phyloP scores from a whole-genome alignment of 2,113 vertebrate species.

The Ctenodactylus gundi region DNA sequence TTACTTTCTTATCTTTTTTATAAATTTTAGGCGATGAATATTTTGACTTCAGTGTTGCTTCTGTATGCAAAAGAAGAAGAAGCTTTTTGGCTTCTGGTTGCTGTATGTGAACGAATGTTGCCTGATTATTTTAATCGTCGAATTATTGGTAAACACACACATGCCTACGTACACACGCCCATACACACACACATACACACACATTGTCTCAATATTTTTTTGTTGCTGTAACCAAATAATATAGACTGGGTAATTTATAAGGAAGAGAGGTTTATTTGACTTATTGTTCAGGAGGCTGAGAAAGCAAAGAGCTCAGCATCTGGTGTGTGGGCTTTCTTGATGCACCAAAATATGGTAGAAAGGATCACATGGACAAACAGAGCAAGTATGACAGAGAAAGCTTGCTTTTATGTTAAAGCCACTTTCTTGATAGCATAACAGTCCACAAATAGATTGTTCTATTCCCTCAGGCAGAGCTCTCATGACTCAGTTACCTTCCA shows the following conservation, averaged over 20 bases:
- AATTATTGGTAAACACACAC: slow-evolving; percentile 97
- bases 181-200: background rate
- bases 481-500: background rate
- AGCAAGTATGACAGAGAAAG: background rate
- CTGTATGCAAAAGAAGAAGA: slow-evolving; percentile 99
- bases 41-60: slow-evolving; percentile 96
- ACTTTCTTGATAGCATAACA: background rate
- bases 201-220: background rate
- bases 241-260: background rate
- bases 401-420: background rate
- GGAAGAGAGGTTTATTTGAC: background rate
- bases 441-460: background rate
- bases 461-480: background rate
- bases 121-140: slow-evolving; percentile 98
- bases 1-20: slow-evolving; percentile 32
- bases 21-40: slow-evolving; percentile 95
- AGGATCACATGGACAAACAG: background rate
- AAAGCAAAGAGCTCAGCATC: background rate
- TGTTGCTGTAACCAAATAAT: background rate
- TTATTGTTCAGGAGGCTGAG: background rate
- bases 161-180: background rate
- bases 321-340: background rate
- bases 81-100: slow-evolving; percentile 98
- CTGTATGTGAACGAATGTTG: slow-evolving; percentile 97
- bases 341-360: background rate